These are phyloP conservation scores for Diaprepes abbreviatus DNA, from an alignment of 2,888 invertebrate species.

Conservation along the genomic window DNA sequence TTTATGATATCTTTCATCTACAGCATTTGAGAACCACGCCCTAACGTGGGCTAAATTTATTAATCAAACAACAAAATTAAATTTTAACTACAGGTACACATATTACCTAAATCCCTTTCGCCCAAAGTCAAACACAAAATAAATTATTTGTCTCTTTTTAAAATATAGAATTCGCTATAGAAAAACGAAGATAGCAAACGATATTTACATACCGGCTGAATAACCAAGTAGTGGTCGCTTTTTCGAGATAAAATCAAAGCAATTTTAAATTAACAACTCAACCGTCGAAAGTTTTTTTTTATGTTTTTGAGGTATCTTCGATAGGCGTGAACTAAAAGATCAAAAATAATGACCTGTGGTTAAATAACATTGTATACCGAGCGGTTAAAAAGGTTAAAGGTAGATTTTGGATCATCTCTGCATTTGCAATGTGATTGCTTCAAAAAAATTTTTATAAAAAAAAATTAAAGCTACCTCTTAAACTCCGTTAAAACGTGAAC, in stretches of 20 bases:
- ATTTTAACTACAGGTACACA: slow-evolving; percentile 5
- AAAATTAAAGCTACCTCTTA: too few species aligned
- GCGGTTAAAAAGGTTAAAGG: not conserved
- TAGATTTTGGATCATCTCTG: too few species aligned
- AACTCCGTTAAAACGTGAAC: too few species aligned
- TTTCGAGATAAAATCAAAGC: slow-evolving; percentile 7
- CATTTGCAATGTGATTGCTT: too few species aligned
- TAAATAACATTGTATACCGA: not conserved
- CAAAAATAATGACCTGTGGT: not conserved
- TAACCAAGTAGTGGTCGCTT: not conserved
- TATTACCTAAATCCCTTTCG: not conserved
- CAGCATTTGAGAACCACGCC: not conserved
- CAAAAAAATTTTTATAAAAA: not conserved
- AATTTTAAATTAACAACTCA: slow-evolving; percentile 6
- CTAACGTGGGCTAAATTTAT: slow-evolving; percentile 10
- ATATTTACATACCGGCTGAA: slow-evolving; percentile 2
- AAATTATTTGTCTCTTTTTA: not conserved
- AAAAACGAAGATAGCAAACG: not conserved
- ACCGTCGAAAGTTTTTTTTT: not conserved
- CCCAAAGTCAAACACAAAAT: not conserved
- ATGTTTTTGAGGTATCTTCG: not conserved
- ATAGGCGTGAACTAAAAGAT: not conserved
- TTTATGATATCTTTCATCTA: not conserved
- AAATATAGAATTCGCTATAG: not conserved
- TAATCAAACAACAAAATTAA: slow-evolving; percentile 19